Evolutionary conservation across 2,888 invertebrate species (phyloP).

Genomic region (Esperia sulphurella): DNA sequence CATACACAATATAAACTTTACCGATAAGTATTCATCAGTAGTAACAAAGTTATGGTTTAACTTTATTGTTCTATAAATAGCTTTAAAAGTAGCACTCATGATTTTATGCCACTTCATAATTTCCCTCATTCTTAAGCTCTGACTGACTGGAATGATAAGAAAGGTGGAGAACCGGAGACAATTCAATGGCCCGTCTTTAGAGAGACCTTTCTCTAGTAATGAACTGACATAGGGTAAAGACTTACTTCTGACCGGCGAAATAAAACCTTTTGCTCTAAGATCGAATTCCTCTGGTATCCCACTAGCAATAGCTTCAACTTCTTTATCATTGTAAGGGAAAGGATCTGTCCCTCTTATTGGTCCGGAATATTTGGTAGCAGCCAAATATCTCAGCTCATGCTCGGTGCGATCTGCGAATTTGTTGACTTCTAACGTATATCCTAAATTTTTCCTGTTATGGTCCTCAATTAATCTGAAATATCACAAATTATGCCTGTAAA

Average conservation of each 20-base stretch:
- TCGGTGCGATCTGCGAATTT: slow-evolving; percentile 37
- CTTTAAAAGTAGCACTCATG: too few relatives aligned
- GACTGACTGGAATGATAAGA: too few relatives aligned
- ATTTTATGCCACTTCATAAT: too few relatives aligned
- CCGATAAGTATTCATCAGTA: too few relatives aligned
- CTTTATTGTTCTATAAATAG: too few relatives aligned
- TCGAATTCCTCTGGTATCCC: slow-evolving; percentile 39
- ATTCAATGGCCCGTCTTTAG: too few relatives aligned
- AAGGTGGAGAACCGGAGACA: too few relatives aligned
- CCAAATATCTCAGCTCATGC: slow-evolving; percentile 27
- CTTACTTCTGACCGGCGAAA: slow-evolving; percentile 40
- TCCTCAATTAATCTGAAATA: slow-evolving; percentile 30
- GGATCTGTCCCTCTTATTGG: slow-evolving; percentile 14
- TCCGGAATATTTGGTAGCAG: slow-evolving; percentile 21
- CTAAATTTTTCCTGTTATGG: slow-evolving; percentile 36
- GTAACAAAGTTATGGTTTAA: too few relatives aligned
- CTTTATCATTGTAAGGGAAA: slow-evolving; percentile 28
- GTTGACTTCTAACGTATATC: slow-evolving; percentile 39
- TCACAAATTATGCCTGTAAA: not conserved
- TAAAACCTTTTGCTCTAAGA: slow-evolving; percentile 36
- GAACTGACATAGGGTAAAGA: not conserved
- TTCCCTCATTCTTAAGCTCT: too few relatives aligned
- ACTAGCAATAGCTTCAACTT: slow-evolving; percentile 22
- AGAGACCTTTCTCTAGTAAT: too few relatives aligned
- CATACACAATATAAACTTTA: too few relatives aligned